Base-by-base conservation (phyloP, 2,888 invertebrate species). In the Idaea biselata region DNA sequence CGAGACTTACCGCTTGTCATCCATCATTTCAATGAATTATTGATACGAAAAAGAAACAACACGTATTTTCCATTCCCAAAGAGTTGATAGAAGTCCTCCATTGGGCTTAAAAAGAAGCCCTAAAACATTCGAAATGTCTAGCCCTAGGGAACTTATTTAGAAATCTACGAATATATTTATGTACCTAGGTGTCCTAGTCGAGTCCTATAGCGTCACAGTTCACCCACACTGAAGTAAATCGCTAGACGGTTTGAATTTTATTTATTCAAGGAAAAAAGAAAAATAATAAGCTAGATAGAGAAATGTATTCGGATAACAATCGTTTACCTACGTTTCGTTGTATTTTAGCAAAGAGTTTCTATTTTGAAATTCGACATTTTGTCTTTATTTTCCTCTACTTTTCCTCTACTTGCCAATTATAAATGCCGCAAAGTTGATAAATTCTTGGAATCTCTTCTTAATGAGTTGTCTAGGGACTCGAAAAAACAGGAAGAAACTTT, bases 21-120 rank as follows among this genome's bases (percentile, higher is more conserved):
- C 78, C 75, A 75, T 79, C 77, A 77, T 71, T 64, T 71, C 68
- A 71, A 77, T 85, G 79, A 86, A 86, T 87, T 83, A 85, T 84
- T 84, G 81, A 86, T 82, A 79, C 25, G 59, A 18, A 60, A 66
- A 57, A 74, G 72, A 73, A 68, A 76, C 69, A 67, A 68, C 68
- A 69, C 69, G 64, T 70, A 68, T 74, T 71, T 65, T 60, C 67
- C 63, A 72, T 68, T 67, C 66, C 18, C 18, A 18, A 65, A 64
- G 60, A 60, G 18, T 55, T 31, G 32, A 17, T 58, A 25, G 31
- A 62, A 58, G 16, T 18, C 7, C 8, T 18, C 56, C 18, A 18
- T 18, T 17, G 18, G 18, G 17, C 8, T 18, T 18, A 18, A 56
- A 25, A 25, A 25, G 25, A 25, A 25, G 18, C 18, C 18, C 44